phyloP scores from a whole-genome alignment of 2,797 vertebrate genomes.

The Monodelphis domestica region DNA sequence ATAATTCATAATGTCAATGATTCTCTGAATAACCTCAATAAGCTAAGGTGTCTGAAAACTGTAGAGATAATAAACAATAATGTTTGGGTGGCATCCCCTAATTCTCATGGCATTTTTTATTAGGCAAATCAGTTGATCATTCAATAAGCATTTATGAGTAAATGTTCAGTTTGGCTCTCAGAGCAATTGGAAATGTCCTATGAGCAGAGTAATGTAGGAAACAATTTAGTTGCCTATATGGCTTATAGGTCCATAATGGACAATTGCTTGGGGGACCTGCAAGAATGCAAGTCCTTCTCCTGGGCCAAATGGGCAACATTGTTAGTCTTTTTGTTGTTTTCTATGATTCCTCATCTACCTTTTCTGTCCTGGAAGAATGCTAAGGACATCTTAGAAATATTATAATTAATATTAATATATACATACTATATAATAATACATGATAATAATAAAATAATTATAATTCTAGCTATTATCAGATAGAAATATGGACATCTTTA shows the following conservation, averaged over 20 bases:
- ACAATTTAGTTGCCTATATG: not conserved
- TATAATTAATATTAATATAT: too few species aligned
- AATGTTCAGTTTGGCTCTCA: not conserved
- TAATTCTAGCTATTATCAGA: not conserved
- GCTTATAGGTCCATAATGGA: not conserved
- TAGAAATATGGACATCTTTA: not conserved
- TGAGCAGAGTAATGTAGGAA: not conserved
- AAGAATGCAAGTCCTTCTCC: not conserved
- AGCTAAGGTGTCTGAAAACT: not conserved
- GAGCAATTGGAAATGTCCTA: not conserved
- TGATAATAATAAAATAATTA: too few species aligned
- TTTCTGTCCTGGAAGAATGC: not conserved
- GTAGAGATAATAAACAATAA: not conserved
- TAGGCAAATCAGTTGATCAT: not conserved
- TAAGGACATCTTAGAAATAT: not conserved
- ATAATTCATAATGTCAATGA: not conserved
- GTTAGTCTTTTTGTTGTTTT: not conserved
- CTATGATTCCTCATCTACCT: not conserved
- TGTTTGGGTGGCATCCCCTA: not conserved
- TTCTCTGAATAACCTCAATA: not conserved
- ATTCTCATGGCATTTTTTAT: not conserved
- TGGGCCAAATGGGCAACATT: not conserved
- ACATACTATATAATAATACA: too few species aligned
- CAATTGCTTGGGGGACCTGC: not conserved
- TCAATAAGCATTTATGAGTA: not conserved